A percentile compares a stretch with the other conserved stretches of the same genome.
These are phyloP conservation scores for Thalassophryne amazonica DNA, from an alignment of 2,797 vertebrate species.

Conservation along the genomic window DNA sequence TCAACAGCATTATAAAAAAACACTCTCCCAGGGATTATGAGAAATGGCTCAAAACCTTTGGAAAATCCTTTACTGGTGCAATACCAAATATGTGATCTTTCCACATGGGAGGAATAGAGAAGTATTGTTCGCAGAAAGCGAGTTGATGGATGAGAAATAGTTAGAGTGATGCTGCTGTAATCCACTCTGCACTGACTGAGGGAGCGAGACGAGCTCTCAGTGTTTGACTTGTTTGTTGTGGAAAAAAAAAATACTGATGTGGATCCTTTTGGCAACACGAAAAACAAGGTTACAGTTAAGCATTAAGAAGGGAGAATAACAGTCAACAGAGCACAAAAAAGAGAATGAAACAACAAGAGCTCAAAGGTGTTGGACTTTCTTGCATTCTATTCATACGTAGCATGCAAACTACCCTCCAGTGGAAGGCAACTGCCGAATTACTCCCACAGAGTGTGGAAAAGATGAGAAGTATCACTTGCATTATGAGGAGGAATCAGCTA, in stretches of 20 bases:
- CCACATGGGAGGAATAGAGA: slow-evolving; percentile 45
- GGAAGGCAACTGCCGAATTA: too few relatives aligned
- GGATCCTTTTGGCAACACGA: slow-evolving; percentile 15
- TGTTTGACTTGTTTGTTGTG: too few relatives aligned
- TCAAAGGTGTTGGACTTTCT: too few relatives aligned
- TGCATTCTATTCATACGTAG: too few relatives aligned
- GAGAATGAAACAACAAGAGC: too few relatives aligned
- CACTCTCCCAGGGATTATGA: slow-evolving; percentile 35
- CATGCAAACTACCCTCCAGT: too few relatives aligned
- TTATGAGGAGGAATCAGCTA: too few relatives aligned
- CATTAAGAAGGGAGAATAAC: too few relatives aligned
- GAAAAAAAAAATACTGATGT: slow-evolving; percentile 34
- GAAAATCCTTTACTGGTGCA: slow-evolving; percentile 46
- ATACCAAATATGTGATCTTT: slow-evolving; percentile 59
- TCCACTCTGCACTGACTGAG: slow-evolving; percentile 41
- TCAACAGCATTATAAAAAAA: slow-evolving; percentile 12
- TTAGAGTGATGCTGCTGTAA: slow-evolving; percentile 55
- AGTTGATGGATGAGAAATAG: slow-evolving; percentile 52
- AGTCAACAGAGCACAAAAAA: too few relatives aligned
- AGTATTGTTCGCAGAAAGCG: slow-evolving; percentile 46
- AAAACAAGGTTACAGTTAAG: too few relatives aligned
- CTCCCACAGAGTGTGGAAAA: too few relatives aligned
- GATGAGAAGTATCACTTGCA: too few relatives aligned
- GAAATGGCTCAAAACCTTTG: slow-evolving; percentile 23
- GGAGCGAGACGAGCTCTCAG: slow-evolving; percentile 24